Evolutionary conservation across 1,140 invertebrate species (phyloP), one percentile per base, ranked within the genome.

Genomic region (Melitaea cinxia): DNA sequence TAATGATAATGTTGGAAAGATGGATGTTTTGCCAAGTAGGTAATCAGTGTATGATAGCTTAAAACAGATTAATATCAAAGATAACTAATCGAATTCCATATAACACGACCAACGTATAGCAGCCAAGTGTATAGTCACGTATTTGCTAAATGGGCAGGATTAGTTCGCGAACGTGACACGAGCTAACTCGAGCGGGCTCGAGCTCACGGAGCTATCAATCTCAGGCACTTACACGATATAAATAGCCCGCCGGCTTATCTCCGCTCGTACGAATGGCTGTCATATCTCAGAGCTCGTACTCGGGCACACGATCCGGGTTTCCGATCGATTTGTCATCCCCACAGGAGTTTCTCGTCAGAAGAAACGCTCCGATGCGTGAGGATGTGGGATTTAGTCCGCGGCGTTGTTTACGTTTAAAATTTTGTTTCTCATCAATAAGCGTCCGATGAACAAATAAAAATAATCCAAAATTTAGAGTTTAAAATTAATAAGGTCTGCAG

Each of bases 241-340:
- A 61, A 61, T 61, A 61, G 49, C 58, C 39, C 33, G 49, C 7
- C 58, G 49, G 58, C 58, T 61, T 61, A 61, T 61, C 58, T 61
- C 42, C 58, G 45, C 55, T 61, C 42, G 45, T 53, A 61, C 58
- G 58, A 61, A 61, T 61, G 58, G 58, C 33, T 61, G 58, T 61
- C 58, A 61, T 61, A 61, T 61, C 58, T 61, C 58, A 61, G 39
- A 47, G 45, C 50, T 14, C 57, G 47, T 30, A 60, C 58, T 61
- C 49, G 33, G 26, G 50, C 24, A 28, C 26, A 59, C 45, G 57
- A 59, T 39, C 26, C 55, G 56, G 26, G 54, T 59, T 59, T 61
- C 47, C 58, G 47, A 61, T 53, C 58, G 58, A 61, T 61, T 61
- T 52, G 58, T 61, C 47, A 52, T 61, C 58, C 58, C 58, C 33